Evolutionary conservation across 2,113 vertebrate species (phyloP), one percentile per base, ranked within the genome.

Genomic region (Hippocampus comes): DNA sequence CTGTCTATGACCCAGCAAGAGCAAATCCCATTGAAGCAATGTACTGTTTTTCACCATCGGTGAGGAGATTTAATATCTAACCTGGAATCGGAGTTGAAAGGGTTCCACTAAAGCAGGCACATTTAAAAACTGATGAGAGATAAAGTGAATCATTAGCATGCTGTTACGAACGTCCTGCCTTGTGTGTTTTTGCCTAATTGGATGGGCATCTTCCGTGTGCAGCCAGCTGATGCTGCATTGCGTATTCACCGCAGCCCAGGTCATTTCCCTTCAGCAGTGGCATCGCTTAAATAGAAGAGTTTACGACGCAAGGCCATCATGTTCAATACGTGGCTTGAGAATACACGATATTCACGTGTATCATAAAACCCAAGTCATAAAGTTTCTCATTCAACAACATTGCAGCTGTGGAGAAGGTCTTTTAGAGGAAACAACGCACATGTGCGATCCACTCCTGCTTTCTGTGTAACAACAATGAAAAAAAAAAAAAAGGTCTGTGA

Each of bases 321-420:
- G 67, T 43, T 74, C 30, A 73, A 49, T 74, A 46, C 25, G 25
- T 41, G 64, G 68, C 77, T 80, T n/a, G 23, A 41, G 71, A 57
- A 76, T 34, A 74, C 69, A 67, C 53, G 70, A 68, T 63, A 49
- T 67, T 71, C 67, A 68, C 5, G 21, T 67, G 60, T 12, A 71
- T 67, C 60, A 43, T 68, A 60, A 75, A 61, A 68, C 30, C 21
- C 51, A 82, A 76, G 75, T 57, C 73, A 70, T 78, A 69, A 77
- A 77, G 67, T 41, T 82, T 80, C 23, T 59, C 53, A 34, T 72
- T 70, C 46, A 64, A 73, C 68, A 78, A 78, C 27, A 68, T 60
- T 82, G 71, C 75, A 80, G 80, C 82, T 79, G 77, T 74, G 74
- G 41, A 46, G 74, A 76, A 60, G 72, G 70, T 72, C 27, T 75